Evolutionary conservation across 2,888 invertebrate genomes (phyloP).

Genomic region (Drosophila tanythrix): DNA sequence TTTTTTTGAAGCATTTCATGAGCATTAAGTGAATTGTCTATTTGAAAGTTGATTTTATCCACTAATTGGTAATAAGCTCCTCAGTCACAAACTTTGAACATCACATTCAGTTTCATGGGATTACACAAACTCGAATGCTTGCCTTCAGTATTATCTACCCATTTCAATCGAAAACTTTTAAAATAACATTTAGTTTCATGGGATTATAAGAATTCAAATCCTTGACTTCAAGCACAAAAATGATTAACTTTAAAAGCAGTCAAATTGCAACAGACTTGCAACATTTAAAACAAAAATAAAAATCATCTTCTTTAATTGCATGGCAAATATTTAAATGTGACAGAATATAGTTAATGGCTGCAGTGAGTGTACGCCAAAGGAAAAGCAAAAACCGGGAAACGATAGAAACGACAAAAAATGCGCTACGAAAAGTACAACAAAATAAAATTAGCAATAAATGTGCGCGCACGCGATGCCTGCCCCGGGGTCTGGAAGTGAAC

Average conservation of each 20-base stretch:
- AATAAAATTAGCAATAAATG: conserved; percentile 79
- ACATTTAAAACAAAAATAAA: not conserved
- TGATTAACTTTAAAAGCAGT: not conserved
- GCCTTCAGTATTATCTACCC: not conserved
- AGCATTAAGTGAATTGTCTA: not conserved
- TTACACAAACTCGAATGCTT: not conserved
- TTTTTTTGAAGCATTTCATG: not conserved
- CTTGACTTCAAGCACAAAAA: not conserved
- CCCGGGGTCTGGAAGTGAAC: conserved; percentile 11
- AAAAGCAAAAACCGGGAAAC: conserved; percentile 15
- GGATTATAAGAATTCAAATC: not conserved
- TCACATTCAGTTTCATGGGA: not conserved
- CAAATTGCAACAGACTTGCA: not conserved
- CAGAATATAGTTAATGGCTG: conserved; percentile 5
- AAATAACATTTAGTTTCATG: not conserved
- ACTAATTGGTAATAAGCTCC: not conserved
- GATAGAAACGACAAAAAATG: conserved; percentile 23
- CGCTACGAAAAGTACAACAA: conserved; percentile 35
- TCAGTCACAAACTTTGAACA: not conserved
- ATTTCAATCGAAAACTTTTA: not conserved
- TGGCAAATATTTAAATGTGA: conserved; percentile 5
- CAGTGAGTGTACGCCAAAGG: conserved; percentile 14
- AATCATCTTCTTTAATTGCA: not conserved
- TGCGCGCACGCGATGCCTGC: conserved; percentile 70
- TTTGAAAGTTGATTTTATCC: not conserved